phyloP scores from a whole-genome alignment of 2,113 vertebrate genomes.

The Ellobius talpinus region DNA sequence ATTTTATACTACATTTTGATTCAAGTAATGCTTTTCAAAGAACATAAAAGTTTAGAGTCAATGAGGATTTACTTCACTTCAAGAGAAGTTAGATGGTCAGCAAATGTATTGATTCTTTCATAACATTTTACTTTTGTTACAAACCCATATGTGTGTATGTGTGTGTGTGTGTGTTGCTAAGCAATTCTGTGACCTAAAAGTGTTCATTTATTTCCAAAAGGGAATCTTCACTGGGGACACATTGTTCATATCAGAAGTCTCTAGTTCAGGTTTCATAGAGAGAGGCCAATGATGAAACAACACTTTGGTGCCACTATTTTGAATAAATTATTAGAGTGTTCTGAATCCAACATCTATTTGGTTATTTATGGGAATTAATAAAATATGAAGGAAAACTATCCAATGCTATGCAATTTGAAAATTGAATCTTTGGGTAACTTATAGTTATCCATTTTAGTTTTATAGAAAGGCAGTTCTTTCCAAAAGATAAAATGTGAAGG shows the following conservation, averaged over 20 bases:
- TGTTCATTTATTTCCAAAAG: constrained; percentile 33
- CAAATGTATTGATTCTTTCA: constrained; percentile 52
- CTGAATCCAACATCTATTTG: constrained; percentile 59
- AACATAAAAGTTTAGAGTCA: constrained; percentile 32
- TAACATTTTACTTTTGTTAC: constrained; percentile 51
- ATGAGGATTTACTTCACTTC: constrained; percentile 15
- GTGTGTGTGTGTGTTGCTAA: neutral
- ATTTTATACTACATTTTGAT: constrained; percentile 55
- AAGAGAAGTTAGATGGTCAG: constrained; percentile 45
- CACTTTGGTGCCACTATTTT: constrained; percentile 59
- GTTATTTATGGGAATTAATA: constrained; percentile 77
- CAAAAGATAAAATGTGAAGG: constrained; percentile 80
- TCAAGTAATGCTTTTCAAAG: constrained; percentile 56
- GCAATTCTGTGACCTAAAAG: constrained; percentile 41
- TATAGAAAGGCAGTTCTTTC: constrained; percentile 75
- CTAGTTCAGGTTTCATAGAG: neutral
- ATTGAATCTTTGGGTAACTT: constrained; percentile 73
- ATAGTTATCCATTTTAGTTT: constrained; percentile 74
- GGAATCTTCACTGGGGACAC: constrained; percentile 4
- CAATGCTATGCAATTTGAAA: constrained; percentile 66
- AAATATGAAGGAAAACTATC: constrained; percentile 68
- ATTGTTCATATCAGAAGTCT: constrained; percentile 2
- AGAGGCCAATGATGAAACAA: constrained; percentile 30
- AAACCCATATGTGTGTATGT: neutral
- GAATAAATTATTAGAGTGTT: constrained; percentile 73